phyloP scores from a whole-genome alignment of 2,797 vertebrate genomes.

The Tokudaia tokunoshimensis region DNA sequence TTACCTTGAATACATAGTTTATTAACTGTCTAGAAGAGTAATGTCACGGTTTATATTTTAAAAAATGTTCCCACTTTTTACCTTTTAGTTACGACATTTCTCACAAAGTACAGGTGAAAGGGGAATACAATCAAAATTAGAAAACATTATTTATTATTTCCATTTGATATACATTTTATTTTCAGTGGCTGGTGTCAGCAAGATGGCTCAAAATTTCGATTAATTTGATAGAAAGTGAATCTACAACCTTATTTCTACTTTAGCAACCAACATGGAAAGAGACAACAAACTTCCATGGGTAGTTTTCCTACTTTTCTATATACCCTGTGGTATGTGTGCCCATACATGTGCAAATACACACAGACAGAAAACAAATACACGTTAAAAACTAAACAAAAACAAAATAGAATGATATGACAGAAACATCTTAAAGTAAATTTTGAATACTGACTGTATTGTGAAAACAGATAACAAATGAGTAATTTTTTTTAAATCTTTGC shows the following conservation, averaged over 20 bases:
- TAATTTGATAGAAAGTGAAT: background rate
- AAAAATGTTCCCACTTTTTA: background rate
- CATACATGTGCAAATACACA: background rate
- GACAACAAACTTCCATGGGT: background rate
- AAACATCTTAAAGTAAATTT: slow-evolving; percentile 50
- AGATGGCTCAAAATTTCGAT: background rate
- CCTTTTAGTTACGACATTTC: background rate
- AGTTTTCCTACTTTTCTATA: background rate
- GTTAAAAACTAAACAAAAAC: background rate
- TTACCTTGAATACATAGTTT: slow-evolving; percentile 2
- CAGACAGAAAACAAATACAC: background rate
- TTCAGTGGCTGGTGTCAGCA: background rate
- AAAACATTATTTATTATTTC: slow-evolving; percentile 18
- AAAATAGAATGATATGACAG: slow-evolving; percentile 5
- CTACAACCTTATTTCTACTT: background rate
- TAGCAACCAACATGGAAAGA: background rate
- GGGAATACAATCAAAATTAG: background rate
- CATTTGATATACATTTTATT: background rate
- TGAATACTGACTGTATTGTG: background rate
- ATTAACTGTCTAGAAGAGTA: slow-evolving; percentile 29
- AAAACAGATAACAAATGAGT: slow-evolving; percentile 47
- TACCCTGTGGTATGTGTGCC: background rate
- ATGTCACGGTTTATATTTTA: background rate
- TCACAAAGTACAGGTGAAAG: background rate
- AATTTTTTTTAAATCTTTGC: background rate